Conservation (phyloP, 2,113 vertebrate genomes). For the Todiramphus chloris region DNA sequence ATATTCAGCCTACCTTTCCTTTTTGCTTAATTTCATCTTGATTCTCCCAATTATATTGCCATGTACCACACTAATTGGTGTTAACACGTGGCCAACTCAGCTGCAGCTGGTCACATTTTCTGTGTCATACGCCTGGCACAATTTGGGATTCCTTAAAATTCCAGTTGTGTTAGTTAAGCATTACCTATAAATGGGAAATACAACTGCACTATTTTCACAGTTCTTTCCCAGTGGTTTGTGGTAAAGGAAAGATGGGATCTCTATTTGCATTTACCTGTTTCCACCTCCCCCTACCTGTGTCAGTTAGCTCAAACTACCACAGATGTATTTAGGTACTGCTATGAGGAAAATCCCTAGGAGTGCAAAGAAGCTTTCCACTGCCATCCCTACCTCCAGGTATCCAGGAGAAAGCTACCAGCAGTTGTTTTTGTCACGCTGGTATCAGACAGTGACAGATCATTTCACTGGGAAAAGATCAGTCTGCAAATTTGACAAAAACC, state of each 20-base stretch:
- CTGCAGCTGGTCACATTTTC: neutral
- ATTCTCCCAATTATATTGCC: neutral
- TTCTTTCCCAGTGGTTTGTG: neutral
- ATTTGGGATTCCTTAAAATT: neutral
- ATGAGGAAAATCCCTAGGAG: neutral
- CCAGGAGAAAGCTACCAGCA: too few species aligned
- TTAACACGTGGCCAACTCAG: neutral
- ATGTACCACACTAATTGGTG: neutral
- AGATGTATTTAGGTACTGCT: neutral
- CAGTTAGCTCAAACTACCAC: neutral
- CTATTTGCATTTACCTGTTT: neutral
- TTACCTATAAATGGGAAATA: neutral
- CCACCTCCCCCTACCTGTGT: accelerated
- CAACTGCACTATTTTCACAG: neutral
- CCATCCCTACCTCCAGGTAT: too few species aligned
- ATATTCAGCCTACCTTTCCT: neutral
- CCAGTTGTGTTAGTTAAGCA: neutral
- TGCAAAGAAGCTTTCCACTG: neutral
- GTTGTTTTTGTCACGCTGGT: too few species aligned
- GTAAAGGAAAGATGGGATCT: neutral
- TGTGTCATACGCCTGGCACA: neutral
- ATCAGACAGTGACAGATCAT: too few species aligned
- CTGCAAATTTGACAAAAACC: too few species aligned
- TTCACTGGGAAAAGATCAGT: too few species aligned
- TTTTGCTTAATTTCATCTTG: conserved; percentile 3